Percentiles rank a stretch among this genome's conserved stretches.
phyloP scores from a whole-genome alignment of 2,888 invertebrate species.

The Prosopocoilus inquinatus region DNA sequence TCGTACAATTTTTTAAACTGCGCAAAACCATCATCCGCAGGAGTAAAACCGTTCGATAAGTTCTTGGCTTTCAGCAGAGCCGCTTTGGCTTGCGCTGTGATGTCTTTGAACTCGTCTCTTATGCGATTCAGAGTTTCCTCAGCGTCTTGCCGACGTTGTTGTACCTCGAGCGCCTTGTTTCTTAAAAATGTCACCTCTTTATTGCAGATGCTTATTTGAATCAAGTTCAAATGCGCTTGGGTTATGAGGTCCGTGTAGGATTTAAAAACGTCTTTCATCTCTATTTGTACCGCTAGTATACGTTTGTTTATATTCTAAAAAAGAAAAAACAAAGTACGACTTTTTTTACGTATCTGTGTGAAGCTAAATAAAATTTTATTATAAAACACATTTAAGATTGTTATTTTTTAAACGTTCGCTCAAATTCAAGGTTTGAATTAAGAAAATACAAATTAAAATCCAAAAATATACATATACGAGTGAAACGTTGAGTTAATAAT shows the following conservation, averaged over 20 bases:
- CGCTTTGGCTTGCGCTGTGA: constrained; percentile 51
- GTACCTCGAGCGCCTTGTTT: constrained; percentile 41
- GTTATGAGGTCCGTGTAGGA: constrained; percentile 29
- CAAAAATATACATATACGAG: too few relatives aligned
- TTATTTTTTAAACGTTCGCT: too few relatives aligned
- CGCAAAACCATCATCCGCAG: constrained; percentile 56
- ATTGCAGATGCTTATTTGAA: constrained; percentile 34
- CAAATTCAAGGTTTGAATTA: too few relatives aligned
- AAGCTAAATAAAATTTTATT: too few relatives aligned
- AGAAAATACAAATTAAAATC: too few relatives aligned
- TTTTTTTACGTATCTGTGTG: too few relatives aligned
- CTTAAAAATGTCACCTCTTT: constrained; percentile 38
- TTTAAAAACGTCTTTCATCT: constrained; percentile 28
- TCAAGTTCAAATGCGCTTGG: constrained; percentile 33
- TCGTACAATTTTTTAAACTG: constrained; percentile 56
- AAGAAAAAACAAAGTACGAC: too few relatives aligned
- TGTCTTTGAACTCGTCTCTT: constrained; percentile 37
- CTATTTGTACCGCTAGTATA: constrained; percentile 38
- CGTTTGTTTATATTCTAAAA: constrained; percentile 34
- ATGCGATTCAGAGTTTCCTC: constrained; percentile 42
- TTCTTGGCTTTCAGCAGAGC: constrained; percentile 56
- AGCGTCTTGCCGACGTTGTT: constrained; percentile 37
- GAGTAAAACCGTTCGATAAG: constrained; percentile 57
- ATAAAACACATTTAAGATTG: too few relatives aligned
- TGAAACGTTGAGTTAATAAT: too few relatives aligned